phyloP scores from a whole-genome alignment of 2,113 vertebrate species.

The Calyptomena viridis region DNA sequence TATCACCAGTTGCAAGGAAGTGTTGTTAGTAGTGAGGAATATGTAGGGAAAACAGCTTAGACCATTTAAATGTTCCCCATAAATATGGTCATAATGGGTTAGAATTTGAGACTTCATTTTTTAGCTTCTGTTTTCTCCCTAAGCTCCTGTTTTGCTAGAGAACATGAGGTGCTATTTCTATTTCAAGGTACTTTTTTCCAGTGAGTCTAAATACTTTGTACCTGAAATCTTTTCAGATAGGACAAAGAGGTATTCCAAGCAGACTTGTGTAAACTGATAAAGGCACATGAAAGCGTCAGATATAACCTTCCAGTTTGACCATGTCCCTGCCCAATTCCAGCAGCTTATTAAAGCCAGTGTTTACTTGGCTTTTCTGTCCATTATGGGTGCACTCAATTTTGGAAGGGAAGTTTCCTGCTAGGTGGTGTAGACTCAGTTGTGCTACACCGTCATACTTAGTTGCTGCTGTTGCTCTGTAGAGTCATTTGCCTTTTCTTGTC shows the following conservation, averaged over 20 bases:
- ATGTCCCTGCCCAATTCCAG: neutral
- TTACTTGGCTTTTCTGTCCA: neutral
- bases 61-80: neutral
- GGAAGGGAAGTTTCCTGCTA: neutral
- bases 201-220: neutral
- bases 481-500: neutral
- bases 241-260: neutral
- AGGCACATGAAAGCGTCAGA: neutral
- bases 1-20: neutral
- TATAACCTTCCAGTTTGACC: neutral
- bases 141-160: neutral
- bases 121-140: neutral
- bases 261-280: neutral
- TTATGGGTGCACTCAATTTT: neutral
- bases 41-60: neutral
- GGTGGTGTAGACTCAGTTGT: neutral
- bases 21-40: neutral
- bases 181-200: neutral
- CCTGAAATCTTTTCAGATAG: neutral
- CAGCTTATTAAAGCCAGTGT: neutral
- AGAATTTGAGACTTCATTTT: neutral
- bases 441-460: neutral
- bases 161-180: constrained; percentile 1
- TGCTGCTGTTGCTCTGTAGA: neutral
- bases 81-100: neutral